phyloP scores from a whole-genome alignment of 2,113 vertebrate genomes.

The Otolemur garnettii region DNA sequence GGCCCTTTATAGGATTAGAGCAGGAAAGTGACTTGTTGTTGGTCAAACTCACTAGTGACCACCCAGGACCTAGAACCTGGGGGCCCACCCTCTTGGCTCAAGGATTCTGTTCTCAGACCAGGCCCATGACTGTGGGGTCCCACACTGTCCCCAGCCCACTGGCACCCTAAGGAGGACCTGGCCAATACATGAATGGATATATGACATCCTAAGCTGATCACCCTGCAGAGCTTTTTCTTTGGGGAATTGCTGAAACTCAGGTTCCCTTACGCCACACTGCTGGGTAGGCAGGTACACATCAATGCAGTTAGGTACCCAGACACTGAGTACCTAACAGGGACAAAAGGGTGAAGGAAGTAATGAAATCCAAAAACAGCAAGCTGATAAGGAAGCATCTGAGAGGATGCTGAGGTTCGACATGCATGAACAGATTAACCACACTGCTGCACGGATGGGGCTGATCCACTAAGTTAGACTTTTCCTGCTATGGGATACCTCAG shows the following conservation, averaged over 20 bases:
- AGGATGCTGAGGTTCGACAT: background rate
- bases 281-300: background rate
- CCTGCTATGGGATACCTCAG: background rate
- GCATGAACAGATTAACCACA: background rate
- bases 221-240: background rate
- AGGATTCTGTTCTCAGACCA: background rate
- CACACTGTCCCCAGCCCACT: background rate
- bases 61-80: background rate
- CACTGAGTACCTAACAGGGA: background rate
- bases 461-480: background rate
- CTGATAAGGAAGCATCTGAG: background rate
- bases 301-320: background rate
- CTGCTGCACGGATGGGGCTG: fast-evolving
- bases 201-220: background rate
- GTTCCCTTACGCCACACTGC: background rate
- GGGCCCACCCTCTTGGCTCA: background rate
- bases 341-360: background rate
- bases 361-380: background rate
- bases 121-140: background rate
- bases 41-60: background rate
- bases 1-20: background rate
- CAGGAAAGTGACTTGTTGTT: background rate
- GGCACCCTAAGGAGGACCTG: background rate
- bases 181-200: background rate
- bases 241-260: background rate